These are phyloP conservation scores for Meliscaeva auricollis DNA, from an alignment of 2,888 invertebrate species.

Conservation along the genomic window DNA sequence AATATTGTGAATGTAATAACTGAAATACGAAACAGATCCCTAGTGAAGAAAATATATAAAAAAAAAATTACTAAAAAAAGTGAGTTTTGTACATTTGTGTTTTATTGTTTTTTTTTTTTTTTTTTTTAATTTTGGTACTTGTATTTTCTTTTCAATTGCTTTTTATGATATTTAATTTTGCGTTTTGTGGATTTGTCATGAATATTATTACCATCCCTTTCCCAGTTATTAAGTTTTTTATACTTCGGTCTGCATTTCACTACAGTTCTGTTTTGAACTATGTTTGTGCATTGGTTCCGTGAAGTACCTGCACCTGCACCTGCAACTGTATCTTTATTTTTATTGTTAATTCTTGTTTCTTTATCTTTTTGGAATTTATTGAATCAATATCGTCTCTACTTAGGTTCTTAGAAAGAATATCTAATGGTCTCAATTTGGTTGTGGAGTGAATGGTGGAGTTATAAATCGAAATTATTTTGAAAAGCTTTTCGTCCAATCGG, in stretches of 20 bases:
- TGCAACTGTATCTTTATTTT: not conserved
- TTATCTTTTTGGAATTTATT: not conserved
- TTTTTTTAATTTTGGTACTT: not conserved
- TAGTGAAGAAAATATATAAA: too few relatives aligned
- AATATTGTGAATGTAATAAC: too few relatives aligned
- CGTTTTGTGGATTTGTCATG: not conserved
- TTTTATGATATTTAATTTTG: not conserved
- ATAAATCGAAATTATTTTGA: too few relatives aligned
- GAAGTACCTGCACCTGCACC: too few relatives aligned
- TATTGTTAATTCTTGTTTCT: not conserved
- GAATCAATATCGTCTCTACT: not conserved
- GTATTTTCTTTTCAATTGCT: not conserved
- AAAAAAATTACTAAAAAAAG: too few relatives aligned
- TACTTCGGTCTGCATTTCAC: not conserved
- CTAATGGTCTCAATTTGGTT: too few relatives aligned
- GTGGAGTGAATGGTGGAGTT: too few relatives aligned
- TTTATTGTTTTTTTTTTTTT: not conserved
- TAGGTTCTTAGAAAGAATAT: too few relatives aligned
- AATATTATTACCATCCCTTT: not conserved
- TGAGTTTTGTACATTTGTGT: too few relatives aligned
- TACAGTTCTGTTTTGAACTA: not conserved
- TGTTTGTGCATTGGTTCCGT: not conserved
- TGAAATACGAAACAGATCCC: too few relatives aligned
- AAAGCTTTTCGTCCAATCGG: not conserved
- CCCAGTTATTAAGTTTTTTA: not conserved